These are phyloP conservation scores for Cherax destructor DNA, from an alignment of 1,140 invertebrate species.

Conservation along the genomic window DNA sequence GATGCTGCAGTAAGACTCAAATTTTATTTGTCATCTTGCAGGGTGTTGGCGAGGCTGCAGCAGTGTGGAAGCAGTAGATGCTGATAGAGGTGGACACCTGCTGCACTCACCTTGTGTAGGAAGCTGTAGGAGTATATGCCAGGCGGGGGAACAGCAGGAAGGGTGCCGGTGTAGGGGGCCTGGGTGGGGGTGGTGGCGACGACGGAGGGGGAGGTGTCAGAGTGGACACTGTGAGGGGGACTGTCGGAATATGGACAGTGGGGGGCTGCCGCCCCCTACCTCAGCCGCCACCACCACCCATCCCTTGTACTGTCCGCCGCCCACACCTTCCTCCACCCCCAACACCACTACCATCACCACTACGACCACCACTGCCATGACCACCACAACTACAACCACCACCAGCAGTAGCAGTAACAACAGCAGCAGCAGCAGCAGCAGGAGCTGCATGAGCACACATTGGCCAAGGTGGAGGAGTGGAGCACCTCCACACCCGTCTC, in stretches of 20 bases:
- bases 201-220: constrained; percentile 43
- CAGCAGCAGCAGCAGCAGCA: not conserved
- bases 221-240: constrained; percentile 28
- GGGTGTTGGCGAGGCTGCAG: constrained; percentile 52
- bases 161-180: constrained; percentile 38
- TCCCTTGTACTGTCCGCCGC: not conserved
- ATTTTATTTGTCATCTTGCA: constrained; percentile 1
- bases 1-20: too few relatives aligned
- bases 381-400: constrained; percentile 4
- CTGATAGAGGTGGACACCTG: constrained; percentile 18
- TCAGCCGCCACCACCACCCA: constrained; percentile 19
- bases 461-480: constrained; percentile 18
- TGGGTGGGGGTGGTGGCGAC: constrained; percentile 30
- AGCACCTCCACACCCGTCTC: constrained; percentile 28
- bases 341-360: not conserved
- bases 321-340: not conserved
- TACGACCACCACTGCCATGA: not conserved
- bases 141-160: constrained; percentile 26
- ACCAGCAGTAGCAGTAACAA: not conserved
- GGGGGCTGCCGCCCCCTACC: constrained; percentile 21
- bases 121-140: not conserved
- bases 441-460: not conserved
- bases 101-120: constrained; percentile 33
- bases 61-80: constrained; percentile 7
- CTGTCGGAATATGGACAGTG: constrained; percentile 40